phyloP scores from a whole-genome alignment of 2,888 invertebrate species.

The Rhamnusium bicolor region DNA sequence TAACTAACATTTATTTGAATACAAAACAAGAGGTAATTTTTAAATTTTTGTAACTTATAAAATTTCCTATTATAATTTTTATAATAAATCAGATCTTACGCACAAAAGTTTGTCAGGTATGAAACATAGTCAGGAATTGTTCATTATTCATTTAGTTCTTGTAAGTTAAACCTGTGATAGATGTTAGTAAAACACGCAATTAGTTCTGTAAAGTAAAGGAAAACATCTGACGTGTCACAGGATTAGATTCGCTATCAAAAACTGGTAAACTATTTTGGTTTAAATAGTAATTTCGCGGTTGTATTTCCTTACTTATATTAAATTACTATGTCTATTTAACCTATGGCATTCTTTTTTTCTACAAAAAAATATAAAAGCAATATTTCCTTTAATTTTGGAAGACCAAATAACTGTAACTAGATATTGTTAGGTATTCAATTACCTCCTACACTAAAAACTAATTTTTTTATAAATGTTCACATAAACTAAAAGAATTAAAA shows the following conservation, averaged over 20 bases:
- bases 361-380: too few relatives aligned
- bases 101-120: constrained; percentile 35
- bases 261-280: constrained; percentile 31
- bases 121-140: constrained; percentile 31
- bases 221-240: constrained; percentile 41
- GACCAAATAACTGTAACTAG: too few relatives aligned
- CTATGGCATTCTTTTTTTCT: too few relatives aligned
- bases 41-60: neutral
- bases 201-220: constrained; percentile 35
- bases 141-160: constrained; percentile 42
- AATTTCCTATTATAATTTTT: constrained; percentile 21
- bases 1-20: neutral
- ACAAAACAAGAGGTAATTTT: neutral
- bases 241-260: constrained; percentile 35
- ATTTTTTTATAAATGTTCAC: too few relatives aligned
- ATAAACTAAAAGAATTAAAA: too few relatives aligned
- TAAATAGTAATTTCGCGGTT: constrained; percentile 20
- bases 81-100: constrained; percentile 38
- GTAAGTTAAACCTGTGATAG: constrained; percentile 40
- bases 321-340: neutral
- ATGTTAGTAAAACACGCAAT: constrained; percentile 45
- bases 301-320: neutral
- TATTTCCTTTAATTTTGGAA: too few relatives aligned
- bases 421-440: too few relatives aligned
- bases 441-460: too few relatives aligned